Percentiles rank a stretch among this genome's conserved stretches.
phyloP scores from a whole-genome alignment of 2,113 vertebrate species.

The Craseonycteris thonglongyai region DNA sequence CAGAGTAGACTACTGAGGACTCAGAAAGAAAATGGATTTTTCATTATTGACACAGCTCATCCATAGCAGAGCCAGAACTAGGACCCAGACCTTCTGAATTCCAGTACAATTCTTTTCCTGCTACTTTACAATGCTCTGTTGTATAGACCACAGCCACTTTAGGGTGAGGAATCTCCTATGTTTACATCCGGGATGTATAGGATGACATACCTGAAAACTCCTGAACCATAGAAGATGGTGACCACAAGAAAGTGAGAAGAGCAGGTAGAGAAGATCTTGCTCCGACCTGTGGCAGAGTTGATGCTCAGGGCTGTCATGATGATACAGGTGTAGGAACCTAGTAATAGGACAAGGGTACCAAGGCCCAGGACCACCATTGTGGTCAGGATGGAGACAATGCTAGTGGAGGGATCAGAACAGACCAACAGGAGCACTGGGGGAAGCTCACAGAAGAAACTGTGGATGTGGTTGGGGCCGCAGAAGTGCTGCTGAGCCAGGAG shows the following conservation, averaged over 20 bases:
- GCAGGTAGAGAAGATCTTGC: slow-evolving; percentile 70
- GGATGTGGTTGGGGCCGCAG: slow-evolving; percentile 35
- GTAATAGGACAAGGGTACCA: slow-evolving; percentile 25
- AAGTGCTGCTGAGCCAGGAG: slow-evolving; percentile 44
- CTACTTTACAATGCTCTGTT: background rate
- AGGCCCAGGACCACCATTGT: slow-evolving; percentile 42
- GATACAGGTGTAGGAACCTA: slow-evolving; percentile 57
- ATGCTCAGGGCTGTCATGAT: slow-evolving; percentile 50
- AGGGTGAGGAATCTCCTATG: background rate
- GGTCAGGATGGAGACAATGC: slow-evolving; percentile 44
- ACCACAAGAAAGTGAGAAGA: slow-evolving; percentile 64
- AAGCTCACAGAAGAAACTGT: slow-evolving; percentile 39
- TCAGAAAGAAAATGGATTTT: background rate
- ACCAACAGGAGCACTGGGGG: slow-evolving; percentile 51
- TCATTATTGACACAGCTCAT: background rate
- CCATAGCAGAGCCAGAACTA: background rate
- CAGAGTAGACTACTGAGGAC: background rate
- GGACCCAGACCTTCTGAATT: background rate
- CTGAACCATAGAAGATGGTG: slow-evolving; percentile 35
- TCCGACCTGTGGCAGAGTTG: slow-evolving; percentile 16
- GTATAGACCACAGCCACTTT: background rate
- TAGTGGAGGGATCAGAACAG: slow-evolving; percentile 47
- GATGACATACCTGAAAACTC: slow-evolving; percentile 23
- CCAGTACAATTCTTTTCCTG: background rate
- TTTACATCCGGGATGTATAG: background rate